These are phyloP conservation scores for Dendrolimus kikuchii DNA, from an alignment of 1,140 invertebrate species.

Conservation along the genomic window DNA sequence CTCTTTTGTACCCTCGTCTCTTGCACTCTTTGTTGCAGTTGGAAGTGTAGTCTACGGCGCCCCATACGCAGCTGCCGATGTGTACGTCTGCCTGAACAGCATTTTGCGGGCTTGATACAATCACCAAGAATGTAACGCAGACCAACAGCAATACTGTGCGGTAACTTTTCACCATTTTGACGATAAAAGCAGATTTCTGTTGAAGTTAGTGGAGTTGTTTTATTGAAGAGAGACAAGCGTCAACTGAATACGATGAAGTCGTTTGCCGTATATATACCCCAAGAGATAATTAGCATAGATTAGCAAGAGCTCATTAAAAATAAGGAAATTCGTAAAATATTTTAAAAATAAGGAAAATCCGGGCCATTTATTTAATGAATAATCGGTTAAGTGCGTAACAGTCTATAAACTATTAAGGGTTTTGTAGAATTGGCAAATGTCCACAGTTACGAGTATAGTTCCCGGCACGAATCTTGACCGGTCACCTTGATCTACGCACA, in stretches of 20 bases:
- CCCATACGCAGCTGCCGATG: conserved; percentile 29
- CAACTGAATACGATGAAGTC: neutral
- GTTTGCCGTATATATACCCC: neutral
- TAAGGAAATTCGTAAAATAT: too few species aligned
- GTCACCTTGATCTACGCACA: too few species aligned
- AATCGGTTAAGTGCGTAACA: too few species aligned
- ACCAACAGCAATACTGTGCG: conserved; percentile 16
- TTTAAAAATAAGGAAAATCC: too few species aligned
- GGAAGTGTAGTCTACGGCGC: conserved; percentile 23
- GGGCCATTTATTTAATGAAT: too few species aligned
- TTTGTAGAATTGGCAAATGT: too few species aligned
- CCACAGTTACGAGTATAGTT: too few species aligned
- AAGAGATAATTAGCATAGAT: neutral
- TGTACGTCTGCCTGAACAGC: conserved; percentile 12
- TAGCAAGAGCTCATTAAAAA: too few species aligned
- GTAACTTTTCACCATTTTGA: conserved; percentile 2
- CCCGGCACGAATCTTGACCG: too few species aligned
- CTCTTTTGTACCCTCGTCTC: conserved; percentile 21
- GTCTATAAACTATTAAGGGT: too few species aligned
- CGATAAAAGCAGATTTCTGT: neutral
- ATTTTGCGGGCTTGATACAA: conserved; percentile 17
- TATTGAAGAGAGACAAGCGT: neutral
- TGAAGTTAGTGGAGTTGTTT: neutral
- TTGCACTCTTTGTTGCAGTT: conserved; percentile 25
- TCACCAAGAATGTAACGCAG: conserved; percentile 20